Evolutionary conservation across 1,140 invertebrate species (phyloP).

Genomic region (Whitmania pigra): DNA sequence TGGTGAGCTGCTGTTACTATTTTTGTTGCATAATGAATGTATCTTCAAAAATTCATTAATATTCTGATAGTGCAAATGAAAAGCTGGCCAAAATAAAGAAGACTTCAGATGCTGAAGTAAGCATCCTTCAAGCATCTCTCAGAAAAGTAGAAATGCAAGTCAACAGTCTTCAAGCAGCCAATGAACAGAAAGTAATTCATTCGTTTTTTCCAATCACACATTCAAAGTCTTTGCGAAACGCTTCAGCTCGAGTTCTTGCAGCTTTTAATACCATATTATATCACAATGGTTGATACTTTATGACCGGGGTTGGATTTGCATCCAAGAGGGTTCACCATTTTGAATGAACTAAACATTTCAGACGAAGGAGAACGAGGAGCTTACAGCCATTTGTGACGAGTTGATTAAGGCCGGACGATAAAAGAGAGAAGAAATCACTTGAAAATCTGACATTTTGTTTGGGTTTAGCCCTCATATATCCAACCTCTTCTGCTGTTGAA

Average conservation of each 20-base stretch:
- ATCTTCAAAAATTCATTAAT: not conserved
- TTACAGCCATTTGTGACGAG: constrained; percentile 64
- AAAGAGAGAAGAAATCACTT: not conserved
- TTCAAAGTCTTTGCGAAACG: no score
- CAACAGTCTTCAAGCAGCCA: constrained; percentile 52
- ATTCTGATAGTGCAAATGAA: constrained; percentile 51
- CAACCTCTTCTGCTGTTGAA: no score
- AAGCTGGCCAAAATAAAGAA: constrained; percentile 56
- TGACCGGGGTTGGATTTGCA: no score
- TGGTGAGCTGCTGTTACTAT: constrained; percentile 38
- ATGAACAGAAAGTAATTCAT: constrained; percentile 50
- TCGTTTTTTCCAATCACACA: no score
- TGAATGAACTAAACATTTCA: constrained; percentile 27
- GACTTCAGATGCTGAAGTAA: constrained; percentile 54
- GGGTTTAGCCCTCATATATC: no score
- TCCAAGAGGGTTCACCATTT: no score
- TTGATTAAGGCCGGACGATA: constrained; percentile 46
- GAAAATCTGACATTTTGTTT: no score
- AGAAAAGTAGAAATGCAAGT: constrained; percentile 62
- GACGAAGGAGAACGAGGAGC: constrained; percentile 56
- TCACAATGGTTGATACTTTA: no score
- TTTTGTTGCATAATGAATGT: not conserved
- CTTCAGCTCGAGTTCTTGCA: no score
- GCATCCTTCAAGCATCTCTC: constrained; percentile 58
- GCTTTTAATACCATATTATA: no score